These are phyloP conservation scores for Dolichallabes microphthalmus DNA, from an alignment of 2,113 vertebrate genomes.

Conservation along the genomic window DNA sequence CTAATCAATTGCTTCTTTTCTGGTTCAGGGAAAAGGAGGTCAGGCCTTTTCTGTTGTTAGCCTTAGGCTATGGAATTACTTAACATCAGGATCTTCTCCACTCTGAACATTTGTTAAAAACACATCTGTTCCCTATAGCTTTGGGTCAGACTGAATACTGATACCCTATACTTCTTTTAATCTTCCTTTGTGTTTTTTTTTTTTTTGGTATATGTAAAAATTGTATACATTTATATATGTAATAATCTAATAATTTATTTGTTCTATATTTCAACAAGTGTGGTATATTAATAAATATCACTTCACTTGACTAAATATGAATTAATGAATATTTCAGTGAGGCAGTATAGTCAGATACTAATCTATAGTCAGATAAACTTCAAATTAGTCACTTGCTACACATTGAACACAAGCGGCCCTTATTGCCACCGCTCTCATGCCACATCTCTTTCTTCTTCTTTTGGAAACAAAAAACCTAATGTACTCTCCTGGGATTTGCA, in stretches of 20 bases:
- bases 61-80: neutral
- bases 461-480: too few relatives aligned
- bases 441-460: too few relatives aligned
- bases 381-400: neutral
- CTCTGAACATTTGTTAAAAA: neutral
- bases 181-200: neutral
- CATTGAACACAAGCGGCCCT: too few relatives aligned
- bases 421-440: too few relatives aligned
- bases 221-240: too few relatives aligned
- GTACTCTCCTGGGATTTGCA: too few relatives aligned
- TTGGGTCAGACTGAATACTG: neutral
- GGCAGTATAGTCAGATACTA: neutral
- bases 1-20: slow-evolving; percentile 6
- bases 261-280: neutral
- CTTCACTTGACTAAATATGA: neutral
- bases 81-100: neutral
- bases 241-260: too few relatives aligned
- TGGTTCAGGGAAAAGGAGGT: neutral
- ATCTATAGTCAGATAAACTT: neutral
- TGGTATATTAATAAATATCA: neutral
- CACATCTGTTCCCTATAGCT: neutral
- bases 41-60: neutral
- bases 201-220: neutral
- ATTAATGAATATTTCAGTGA: neutral
- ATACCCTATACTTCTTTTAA: neutral